These are phyloP conservation scores for Lepidurus packardi DNA, from an alignment of 1,140 invertebrate species.

Conservation along the genomic window DNA sequence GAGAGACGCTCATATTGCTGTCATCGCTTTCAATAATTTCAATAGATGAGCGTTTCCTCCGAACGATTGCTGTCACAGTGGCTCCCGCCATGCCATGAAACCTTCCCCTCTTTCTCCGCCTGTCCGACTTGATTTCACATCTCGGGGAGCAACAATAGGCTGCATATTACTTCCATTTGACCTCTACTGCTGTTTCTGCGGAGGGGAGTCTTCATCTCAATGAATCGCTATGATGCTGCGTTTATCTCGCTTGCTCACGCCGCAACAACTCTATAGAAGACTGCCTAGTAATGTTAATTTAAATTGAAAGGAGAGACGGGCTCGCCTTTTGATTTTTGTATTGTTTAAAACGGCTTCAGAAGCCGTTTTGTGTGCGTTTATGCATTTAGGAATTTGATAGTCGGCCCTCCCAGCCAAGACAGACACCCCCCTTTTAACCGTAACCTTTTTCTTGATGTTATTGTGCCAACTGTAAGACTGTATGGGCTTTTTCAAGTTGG, in stretches of 20 bases:
- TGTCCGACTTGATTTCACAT: slow-evolving; percentile 11
- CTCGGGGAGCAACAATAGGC: neutral
- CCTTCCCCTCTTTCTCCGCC: neutral
- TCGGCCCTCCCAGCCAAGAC: neutral
- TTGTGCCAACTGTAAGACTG: slow-evolving; percentile 3
- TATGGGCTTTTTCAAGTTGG: neutral
- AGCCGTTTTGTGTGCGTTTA: neutral
- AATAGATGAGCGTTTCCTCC: neutral
- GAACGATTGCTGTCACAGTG: neutral
- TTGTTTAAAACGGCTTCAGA: neutral
- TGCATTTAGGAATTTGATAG: slow-evolving; percentile 18
- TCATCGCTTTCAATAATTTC: slow-evolving; percentile 8
- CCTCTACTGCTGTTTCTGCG: neutral
- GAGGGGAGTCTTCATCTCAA: neutral
- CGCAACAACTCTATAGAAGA: neutral
- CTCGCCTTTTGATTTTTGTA: neutral
- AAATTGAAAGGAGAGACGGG: neutral
- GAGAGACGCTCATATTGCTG: slow-evolving; percentile 15
- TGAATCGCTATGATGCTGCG: neutral
- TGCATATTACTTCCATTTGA: slow-evolving; percentile 8
- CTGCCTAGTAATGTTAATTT: slow-evolving; percentile 8
- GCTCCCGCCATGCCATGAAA: neutral
- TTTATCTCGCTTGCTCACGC: neutral
- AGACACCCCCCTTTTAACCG: neutral
- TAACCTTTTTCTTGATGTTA: neutral